phyloP scores from a whole-genome alignment of 1,140 invertebrate species.

The Frieseomelitta varia region DNA sequence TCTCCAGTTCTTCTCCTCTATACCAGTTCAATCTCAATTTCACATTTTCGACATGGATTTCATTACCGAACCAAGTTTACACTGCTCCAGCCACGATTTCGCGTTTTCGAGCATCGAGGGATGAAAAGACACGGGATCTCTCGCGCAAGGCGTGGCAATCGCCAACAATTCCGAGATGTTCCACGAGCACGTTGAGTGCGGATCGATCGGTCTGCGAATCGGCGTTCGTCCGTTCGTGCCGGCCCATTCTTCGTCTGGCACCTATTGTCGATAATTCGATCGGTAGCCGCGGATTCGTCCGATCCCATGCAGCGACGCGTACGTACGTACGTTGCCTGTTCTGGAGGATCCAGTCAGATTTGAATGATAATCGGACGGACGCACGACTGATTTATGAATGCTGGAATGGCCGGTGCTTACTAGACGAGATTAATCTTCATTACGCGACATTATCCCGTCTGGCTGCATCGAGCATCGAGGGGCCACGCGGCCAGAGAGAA shows the following conservation, averaged over 20 bases:
- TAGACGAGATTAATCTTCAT: conserved; percentile 78
- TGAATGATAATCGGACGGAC: conserved; percentile 76
- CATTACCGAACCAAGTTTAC: neutral
- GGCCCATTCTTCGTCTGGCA: conserved; percentile 22
- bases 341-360: conserved; percentile 62
- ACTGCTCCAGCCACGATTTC: no score
- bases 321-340: neutral
- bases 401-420: conserved; percentile 57
- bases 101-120: neutral
- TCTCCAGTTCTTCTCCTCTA: no score
- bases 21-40: no score
- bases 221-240: neutral
- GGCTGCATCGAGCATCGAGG: conserved; percentile 34
- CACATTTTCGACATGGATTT: neutral
- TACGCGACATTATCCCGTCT: conserved; percentile 71
- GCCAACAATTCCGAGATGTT: neutral
- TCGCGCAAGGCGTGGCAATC: neutral
- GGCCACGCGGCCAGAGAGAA: conserved; percentile 13
- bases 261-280: conserved; percentile 41
- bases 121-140: neutral
- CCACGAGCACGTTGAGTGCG: neutral
- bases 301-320: conserved; percentile 40
- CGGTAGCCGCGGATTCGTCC: conserved; percentile 28
- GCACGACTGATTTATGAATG: conserved; percentile 78
- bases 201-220: neutral